Evolutionary conservation across 1,140 invertebrate species (phyloP).

Genomic region (Drosophila triauraria): DNA sequence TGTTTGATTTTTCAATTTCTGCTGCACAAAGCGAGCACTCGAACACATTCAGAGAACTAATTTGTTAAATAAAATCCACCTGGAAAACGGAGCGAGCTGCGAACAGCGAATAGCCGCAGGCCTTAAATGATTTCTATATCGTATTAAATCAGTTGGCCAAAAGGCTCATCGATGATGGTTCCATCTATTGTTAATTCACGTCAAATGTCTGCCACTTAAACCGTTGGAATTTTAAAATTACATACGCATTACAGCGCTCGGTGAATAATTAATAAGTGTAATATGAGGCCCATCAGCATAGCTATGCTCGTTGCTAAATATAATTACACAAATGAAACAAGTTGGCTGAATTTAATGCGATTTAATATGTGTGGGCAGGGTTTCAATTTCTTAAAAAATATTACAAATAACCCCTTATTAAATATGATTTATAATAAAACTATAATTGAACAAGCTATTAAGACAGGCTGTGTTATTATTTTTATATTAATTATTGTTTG

Average conservation of each 20-base stretch:
- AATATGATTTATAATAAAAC: not conserved
- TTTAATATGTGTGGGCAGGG: not conserved
- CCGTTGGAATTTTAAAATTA: slow-evolving; percentile 24
- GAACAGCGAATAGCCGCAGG: not conserved
- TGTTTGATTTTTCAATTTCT: slow-evolving; percentile 80
- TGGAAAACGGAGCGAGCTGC: not conserved
- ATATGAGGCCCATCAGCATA: slow-evolving; percentile 18
- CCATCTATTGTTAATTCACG: slow-evolving; percentile 20
- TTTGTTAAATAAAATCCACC: slow-evolving; percentile 12
- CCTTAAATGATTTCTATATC: slow-evolving; percentile 5
- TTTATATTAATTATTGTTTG: not conserved
- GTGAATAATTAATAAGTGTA: slow-evolving; percentile 37
- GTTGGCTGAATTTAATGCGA: slow-evolving; percentile 3
- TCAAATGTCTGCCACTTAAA: slow-evolving; percentile 14
- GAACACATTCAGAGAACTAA: slow-evolving; percentile 9
- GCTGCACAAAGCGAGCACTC: slow-evolving; percentile 55
- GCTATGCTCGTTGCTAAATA: slow-evolving; percentile 10
- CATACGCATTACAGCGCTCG: slow-evolving; percentile 4
- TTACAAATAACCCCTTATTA: slow-evolving; percentile 23
- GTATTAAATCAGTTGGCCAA: slow-evolving; percentile 2
- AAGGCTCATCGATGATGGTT: slow-evolving; percentile 21
- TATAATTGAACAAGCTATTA: not conserved
- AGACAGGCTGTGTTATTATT: not conserved
- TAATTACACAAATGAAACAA: slow-evolving; percentile 42
- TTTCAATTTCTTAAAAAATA: too few relatives aligned